Evolutionary conservation across 2,113 vertebrate species (phyloP).

Genomic region (Nesoenas mayeri): DNA sequence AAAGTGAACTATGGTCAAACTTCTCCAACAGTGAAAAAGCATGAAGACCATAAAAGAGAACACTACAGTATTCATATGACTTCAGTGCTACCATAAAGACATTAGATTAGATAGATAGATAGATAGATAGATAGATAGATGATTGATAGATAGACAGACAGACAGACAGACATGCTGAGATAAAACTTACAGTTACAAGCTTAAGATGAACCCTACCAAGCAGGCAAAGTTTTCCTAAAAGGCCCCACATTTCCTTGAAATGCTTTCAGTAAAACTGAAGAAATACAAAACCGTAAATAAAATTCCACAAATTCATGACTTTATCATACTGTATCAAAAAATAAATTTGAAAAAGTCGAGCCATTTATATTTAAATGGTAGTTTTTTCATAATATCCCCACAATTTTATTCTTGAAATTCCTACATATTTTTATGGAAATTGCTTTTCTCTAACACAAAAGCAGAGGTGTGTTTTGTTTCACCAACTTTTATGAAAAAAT

Average conservation of each 20-base stretch:
- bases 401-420: not conserved
- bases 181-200: not conserved
- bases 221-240: not conserved
- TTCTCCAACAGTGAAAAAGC: not conserved
- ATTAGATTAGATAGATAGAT: not conserved
- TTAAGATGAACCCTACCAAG: not conserved
- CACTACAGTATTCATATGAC: not conserved
- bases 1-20: not conserved
- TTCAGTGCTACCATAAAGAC: not conserved
- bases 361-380: not conserved
- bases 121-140: not conserved
- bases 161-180: not conserved
- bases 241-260: not conserved
- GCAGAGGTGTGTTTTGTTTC: not conserved
- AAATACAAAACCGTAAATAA: not conserved
- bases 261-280: not conserved
- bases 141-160: not conserved
- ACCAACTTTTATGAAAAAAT: not conserved
- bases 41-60: not conserved
- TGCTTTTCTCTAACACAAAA: not conserved
- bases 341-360: not conserved
- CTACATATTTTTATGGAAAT: not conserved
- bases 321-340: not conserved
- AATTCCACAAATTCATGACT: not conserved
- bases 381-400: not conserved